Conservation (phyloP, 1,140 invertebrate genomes). For the Meloidogyne hapla region DNA sequence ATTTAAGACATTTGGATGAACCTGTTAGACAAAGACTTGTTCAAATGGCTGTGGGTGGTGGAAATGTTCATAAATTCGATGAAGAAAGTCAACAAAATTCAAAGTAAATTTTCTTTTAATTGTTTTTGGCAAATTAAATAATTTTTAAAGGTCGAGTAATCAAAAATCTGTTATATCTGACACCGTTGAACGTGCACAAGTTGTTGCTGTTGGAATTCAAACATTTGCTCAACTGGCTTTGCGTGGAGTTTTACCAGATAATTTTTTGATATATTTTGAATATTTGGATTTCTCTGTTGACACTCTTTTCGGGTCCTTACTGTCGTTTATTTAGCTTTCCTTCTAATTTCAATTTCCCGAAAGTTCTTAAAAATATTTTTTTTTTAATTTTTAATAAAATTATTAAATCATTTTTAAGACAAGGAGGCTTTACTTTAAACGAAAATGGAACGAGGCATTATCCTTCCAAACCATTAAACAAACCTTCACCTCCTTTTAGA, state of each 20-base stretch:
- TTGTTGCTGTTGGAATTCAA: conserved; percentile 33
- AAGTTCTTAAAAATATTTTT: conserved; percentile 7
- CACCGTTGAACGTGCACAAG: conserved; percentile 9
- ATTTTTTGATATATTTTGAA: not conserved
- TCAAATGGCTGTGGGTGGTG: conserved; percentile 28
- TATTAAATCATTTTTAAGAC: not conserved
- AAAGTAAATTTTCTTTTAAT: not conserved
- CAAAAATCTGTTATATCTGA: conserved; percentile 24
- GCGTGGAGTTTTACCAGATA: conserved; percentile 29
- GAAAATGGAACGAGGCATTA: not conserved
- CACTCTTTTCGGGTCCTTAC: conserved; percentile 4
- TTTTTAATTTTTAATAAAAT: conserved; percentile 9
- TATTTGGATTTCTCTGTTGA: conserved; percentile 9
- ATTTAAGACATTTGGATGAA: conserved; percentile 24
- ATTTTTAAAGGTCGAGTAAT: not conserved
- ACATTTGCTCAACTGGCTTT: conserved; percentile 37
- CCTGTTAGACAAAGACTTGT: conserved; percentile 31
- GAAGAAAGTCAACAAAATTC: not conserved
- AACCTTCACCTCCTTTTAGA: not conserved
- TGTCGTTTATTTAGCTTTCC: too few relatives aligned
- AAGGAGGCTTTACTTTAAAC: not conserved
- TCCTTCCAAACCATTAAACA: not conserved
- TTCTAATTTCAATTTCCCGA: too few relatives aligned
- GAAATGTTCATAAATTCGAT: conserved; percentile 20
- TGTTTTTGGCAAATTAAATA: not conserved